These are phyloP conservation scores for Rhizomys pruinosus DNA, from an alignment of 2,113 vertebrate genomes.

Conservation along the genomic window DNA sequence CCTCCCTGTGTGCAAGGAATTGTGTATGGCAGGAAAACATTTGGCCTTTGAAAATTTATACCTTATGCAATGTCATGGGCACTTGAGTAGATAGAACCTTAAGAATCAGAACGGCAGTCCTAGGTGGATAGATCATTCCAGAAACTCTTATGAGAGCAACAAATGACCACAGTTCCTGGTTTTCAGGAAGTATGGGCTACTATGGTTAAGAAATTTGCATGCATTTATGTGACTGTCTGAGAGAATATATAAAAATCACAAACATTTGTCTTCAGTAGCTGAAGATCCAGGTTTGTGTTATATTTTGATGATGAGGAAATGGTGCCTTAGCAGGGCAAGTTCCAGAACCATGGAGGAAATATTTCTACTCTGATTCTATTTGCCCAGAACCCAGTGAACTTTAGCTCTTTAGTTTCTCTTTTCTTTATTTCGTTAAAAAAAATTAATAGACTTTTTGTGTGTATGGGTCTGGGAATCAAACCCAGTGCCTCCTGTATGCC, in stretches of 20 bases:
- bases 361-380: background rate
- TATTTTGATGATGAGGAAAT: background rate
- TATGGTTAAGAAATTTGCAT: background rate
- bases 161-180: background rate
- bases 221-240: background rate
- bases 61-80: background rate
- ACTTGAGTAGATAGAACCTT: background rate
- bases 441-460: background rate
- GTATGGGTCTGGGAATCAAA: background rate
- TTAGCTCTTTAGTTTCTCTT: background rate
- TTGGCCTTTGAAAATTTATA: constrained; percentile 23
- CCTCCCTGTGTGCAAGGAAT: background rate
- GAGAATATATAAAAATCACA: background rate
- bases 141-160: background rate
- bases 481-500: background rate
- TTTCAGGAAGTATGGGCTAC: background rate
- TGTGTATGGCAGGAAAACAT: background rate
- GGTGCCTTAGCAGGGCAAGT: background rate
- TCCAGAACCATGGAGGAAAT: background rate
- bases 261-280: constrained; percentile 32
- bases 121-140: background rate
- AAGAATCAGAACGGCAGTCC: background rate
- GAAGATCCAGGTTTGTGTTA: background rate
- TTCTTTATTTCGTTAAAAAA: background rate
- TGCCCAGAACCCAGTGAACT: background rate